Percentiles rank a stretch among this genome's conserved stretches.
These are phyloP conservation scores for Synanthedon andrenaeformis DNA, from an alignment of 2,888 invertebrate species.

Conservation along the genomic window DNA sequence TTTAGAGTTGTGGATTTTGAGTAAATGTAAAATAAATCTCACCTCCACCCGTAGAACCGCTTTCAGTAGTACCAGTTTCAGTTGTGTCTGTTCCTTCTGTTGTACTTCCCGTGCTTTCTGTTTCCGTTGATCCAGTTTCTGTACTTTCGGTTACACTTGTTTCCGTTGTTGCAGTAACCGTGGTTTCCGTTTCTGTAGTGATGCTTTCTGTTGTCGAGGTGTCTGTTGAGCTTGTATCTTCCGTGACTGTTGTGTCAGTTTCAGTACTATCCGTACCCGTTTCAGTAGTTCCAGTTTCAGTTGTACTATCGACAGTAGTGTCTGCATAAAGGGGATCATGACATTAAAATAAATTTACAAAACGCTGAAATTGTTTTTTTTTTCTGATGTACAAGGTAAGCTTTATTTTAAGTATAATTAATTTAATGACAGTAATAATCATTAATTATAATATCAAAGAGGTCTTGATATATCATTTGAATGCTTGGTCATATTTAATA, in stretches of 20 bases:
- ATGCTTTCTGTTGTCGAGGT: slow-evolving; percentile 1
- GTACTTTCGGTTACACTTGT: slow-evolving; percentile 6
- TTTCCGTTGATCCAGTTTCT: slow-evolving; percentile 4
- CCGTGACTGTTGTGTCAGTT: slow-evolving; percentile 1
- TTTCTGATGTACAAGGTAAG: no score
- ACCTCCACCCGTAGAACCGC: neutral
- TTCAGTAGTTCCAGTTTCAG: slow-evolving; percentile 5
- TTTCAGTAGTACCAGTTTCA: slow-evolving; percentile 1
- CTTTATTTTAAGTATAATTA: no score
- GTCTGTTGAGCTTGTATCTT: slow-evolving; percentile 5
- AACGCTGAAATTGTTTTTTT: no score
- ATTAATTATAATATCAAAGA: no score
- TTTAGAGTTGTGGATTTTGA: no score
- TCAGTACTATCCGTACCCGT: slow-evolving; percentile 9
- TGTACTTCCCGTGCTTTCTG: neutral
- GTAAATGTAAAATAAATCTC: neutral
- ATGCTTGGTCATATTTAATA: no score
- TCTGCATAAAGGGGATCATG: no score
- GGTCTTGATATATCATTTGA: no score
- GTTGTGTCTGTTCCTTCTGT: slow-evolving; percentile 4
- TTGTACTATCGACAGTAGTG: no score
- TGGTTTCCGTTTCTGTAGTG: slow-evolving; percentile 6
- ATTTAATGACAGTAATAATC: no score
- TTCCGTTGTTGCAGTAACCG: slow-evolving; percentile 6
- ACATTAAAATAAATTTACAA: no score